Conservation (phyloP, 2,888 invertebrate genomes). For the Xestia sexstrigata region DNA sequence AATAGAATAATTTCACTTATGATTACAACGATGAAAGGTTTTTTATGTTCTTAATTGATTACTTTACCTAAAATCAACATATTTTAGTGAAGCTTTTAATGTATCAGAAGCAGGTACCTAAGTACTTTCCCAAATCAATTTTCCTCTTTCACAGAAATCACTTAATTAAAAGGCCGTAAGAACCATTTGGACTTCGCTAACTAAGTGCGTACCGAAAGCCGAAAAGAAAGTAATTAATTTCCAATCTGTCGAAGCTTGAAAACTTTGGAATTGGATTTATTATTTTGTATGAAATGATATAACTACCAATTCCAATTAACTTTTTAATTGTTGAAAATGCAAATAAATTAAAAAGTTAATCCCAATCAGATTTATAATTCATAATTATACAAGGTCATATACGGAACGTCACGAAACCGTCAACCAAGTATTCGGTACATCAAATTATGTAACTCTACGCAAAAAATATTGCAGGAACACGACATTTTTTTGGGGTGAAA, state of each 20-base stretch:
- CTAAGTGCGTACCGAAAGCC: constrained; percentile 29
- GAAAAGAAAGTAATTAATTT: constrained; percentile 60
- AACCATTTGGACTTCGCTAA: constrained; percentile 39
- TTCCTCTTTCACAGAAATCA: constrained; percentile 38
- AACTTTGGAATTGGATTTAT: constrained; percentile 41
- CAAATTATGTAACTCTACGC: no score
- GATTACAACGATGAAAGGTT: not conserved
- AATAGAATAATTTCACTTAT: no score
- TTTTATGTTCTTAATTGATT: not conserved
- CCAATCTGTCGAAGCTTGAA: constrained; percentile 46
- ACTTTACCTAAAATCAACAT: not conserved
- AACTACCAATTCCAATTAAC: constrained; percentile 15
- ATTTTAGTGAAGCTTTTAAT: constrained; percentile 3
- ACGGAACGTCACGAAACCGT: no score
- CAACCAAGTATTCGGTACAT: no score
- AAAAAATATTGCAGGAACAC: no score
- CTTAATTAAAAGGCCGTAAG: constrained; percentile 48
- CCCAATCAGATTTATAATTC: not conserved
- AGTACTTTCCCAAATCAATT: constrained; percentile 21
- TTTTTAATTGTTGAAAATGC: not conserved
- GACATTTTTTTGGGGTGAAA: no score
- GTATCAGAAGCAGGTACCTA: constrained; percentile 4
- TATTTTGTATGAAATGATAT: constrained; percentile 18
- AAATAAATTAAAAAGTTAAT: not conserved
- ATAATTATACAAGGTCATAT: not conserved